Base-by-base conservation (phyloP, 2,113 vertebrate genomes). In the Stegastes partitus region DNA sequence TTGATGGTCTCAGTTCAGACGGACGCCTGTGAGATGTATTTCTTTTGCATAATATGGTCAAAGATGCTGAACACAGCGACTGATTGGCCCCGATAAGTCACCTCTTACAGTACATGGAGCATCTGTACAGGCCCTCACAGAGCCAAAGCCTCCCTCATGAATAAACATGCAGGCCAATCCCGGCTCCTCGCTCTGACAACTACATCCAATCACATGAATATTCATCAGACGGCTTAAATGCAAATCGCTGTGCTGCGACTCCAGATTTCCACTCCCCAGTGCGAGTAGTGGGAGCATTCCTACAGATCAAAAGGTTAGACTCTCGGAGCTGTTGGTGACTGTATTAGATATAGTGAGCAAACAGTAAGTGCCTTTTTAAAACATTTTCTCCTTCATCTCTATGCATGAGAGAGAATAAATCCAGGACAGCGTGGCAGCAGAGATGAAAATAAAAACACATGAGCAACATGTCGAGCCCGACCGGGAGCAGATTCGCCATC, bases 171-270 rank as follows among this genome's bases (percentile, higher is more conserved):
- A 3, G n/a, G 70, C 74, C 83, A 69, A 88, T 83, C 66, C 61
- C 67, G 62, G 62, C 83, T 83, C 39, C 42, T 1, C 57, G 83
- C 80, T 74, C 71, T 87, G 88, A 85, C 85, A 82, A 82, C 87
- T 85, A 79, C 89, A 86, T 85, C 83, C 77, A 85, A 74, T 64
- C 21, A 68, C 70, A 90, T 92, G 85, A 82, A 93, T 93, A 92
- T 91, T 93, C 90, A 93, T 79, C 54, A 74, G 16, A 67, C 57
- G 12, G 72, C 85, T 90, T 84, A 49, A 81, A 86, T 71, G 93
- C 74, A 88, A 91, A 91, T 87, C 50, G 44, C 26, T 79, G 88
- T 71, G 82, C 84, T 82, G 78, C 44, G 66, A 81, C 83, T 79
- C 68, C 77, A 85, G 57, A 81, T 81, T 89, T 68, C 58, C 68